Base-by-base conservation (phyloP, 2,113 vertebrate species). In the Megaceryle torquata region DNA sequence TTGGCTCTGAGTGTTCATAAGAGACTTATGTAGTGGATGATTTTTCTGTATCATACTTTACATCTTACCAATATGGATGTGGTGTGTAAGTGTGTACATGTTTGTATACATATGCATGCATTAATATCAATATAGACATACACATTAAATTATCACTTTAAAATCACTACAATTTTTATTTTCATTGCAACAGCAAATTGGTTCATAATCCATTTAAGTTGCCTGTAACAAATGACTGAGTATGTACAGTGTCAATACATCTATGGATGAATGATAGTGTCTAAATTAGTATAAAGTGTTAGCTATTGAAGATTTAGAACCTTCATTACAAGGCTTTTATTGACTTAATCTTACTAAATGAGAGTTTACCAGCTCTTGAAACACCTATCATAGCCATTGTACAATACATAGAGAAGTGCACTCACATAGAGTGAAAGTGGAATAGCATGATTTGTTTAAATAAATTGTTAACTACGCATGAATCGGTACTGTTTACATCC, bases 1-100 rank as follows among this genome's bases (percentile, higher is more conserved):
- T 90, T 91, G 64, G 39, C 24, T 91, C 3, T 0, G 9, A 60
- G 11, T 0, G 0, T 35, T 80, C 44, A 3, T 39, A 53, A 86
- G 17, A 22, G 18, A 25, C 33, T 70, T 29, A 11, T 11, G 5
- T 17, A 43, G 21, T 0, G 1, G 22, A 20, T 56, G 16, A n/a
- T 50, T 77, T 89, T 69, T 75, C 69, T 81, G 7, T 9, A 12
- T 60, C 6, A 7, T 46, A 43, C 70, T 82, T 93, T 67, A 48
- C 1, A 1, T 56, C 12, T 35, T 76, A 75, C 26, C 43, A 94
- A 41, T 59, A 61, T 43, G 59, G 50, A 70, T 77, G 22, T 67
- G 31, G 6, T 53, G 12, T 24, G n/a, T 50, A n/a, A n/a, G 13
- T 35, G 21, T 22, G 35, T 37, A 39, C 24, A 35, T 69, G 33